Evolutionary conservation across 2,888 invertebrate genomes (phyloP), one percentile per base, ranked within the genome.

Genomic region (Drosophila sordidula): DNA sequence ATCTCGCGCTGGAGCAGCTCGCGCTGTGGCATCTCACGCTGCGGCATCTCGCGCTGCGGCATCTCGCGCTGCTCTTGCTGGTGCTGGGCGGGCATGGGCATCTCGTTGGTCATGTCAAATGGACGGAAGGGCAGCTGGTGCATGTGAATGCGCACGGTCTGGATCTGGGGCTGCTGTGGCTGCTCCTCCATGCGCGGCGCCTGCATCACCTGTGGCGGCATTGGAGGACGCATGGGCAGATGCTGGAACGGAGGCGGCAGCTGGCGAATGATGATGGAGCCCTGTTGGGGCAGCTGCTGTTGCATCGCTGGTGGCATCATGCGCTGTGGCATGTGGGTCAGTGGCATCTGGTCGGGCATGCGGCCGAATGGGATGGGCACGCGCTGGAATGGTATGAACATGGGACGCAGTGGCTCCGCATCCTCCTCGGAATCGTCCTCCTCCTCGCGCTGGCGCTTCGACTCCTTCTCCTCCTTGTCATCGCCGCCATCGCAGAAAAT

Each of bases 401-500:
- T 91, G 70, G 92, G 92, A 12, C 91, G 91, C 73, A 92, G 89
- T n/a, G 91, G 89, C 81, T 92, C 92, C 16, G 78, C 79, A 61
- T 92, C 92, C 47, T 91, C 92, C 38, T 90, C 88, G 3, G 87
- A 90, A 25, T 91, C 91, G 11, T 90, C 89, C 8, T 90, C 90
- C 65, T 90, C 90, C 46, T 89, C 89, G 14, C 90, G 89, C 55
- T 78, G 84, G 18, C 82, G 82, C 67, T 89, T 82, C 11, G 85
- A 71, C 11, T 90, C 87, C 59, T 78, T 74, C 57, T 86, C 82
- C 4, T 88, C 84, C 45, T 89, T 85, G 32, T 91, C 91, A 38
- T 90, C 90, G 61, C 97, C 97, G 84, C 96, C 97, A 91, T 97
- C 97, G 90, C 97, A 98, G 91, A 96, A 95, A 91, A 98, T 97